These are phyloP conservation scores for Phyllotreta cruciferae DNA, from an alignment of 2,888 invertebrate species.

Conservation along the genomic window DNA sequence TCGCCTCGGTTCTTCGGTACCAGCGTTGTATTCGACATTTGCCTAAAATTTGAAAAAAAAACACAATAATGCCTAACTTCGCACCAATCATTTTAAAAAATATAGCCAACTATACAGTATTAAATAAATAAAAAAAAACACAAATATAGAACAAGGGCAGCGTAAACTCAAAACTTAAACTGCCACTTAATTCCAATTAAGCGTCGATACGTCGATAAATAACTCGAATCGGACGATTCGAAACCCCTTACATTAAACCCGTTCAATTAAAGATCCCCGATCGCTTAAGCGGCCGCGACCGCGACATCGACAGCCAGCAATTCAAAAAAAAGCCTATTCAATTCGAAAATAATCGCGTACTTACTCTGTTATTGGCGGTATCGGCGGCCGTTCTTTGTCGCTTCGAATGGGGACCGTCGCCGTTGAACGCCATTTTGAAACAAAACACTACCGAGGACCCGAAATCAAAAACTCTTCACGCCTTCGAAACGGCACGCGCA, in stretches of 20 bases:
- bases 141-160: no score
- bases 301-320: not conserved
- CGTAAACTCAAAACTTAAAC: no score
- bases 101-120: no score
- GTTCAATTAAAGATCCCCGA: no score
- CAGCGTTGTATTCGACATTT: constrained; percentile 53
- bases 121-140: no score
- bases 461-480: constrained; percentile 44
- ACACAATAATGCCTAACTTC: not conserved
- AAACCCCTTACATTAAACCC: no score
- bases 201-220: no score
- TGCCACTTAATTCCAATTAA: no score
- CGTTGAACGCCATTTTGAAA: constrained; percentile 76
- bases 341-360: constrained; percentile 39
- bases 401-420: constrained; percentile 66
- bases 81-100: no score
- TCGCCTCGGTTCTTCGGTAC: constrained; percentile 71
- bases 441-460: constrained; percentile 51
- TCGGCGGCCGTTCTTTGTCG: constrained; percentile 61
- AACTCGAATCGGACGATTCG: no score
- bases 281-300: no score
- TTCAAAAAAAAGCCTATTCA: not conserved
- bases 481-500: constrained; percentile 57
- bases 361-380: constrained; percentile 60
- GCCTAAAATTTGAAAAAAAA: constrained; percentile 47